Percentiles rank a stretch among this genome's conserved stretches.
Evolutionary conservation across 2,797 vertebrate genomes (phyloP).

Genomic region (Agapornis canus): DNA sequence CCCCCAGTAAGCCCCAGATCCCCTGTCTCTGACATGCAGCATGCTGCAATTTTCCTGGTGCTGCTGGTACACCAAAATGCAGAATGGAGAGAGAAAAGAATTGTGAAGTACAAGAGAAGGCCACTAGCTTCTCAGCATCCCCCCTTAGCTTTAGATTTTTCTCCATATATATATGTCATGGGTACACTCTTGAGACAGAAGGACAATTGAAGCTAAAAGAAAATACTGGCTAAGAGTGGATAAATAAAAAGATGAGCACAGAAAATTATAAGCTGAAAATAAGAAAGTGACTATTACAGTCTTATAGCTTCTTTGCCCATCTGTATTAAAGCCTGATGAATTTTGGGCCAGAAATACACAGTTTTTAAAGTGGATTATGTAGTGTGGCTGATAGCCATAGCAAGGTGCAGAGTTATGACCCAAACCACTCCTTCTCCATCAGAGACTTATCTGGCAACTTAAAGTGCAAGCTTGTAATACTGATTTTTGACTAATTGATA

Average conservation of each 20-base stretch:
- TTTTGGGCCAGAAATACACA: background rate
- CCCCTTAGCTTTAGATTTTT: background rate
- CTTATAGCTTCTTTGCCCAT: background rate
- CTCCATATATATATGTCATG: background rate
- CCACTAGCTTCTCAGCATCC: background rate
- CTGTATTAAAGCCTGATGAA: background rate
- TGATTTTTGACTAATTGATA: slow-evolving; percentile 34
- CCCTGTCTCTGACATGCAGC: fast-evolving
- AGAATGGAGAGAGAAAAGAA: background rate
- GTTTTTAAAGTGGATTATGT: background rate
- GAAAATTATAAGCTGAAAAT: background rate
- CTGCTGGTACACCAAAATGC: background rate
- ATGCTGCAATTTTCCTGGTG: background rate
- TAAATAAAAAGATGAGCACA: background rate
- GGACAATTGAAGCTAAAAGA: background rate
- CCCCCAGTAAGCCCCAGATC: background rate
- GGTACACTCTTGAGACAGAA: background rate
- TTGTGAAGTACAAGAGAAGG: background rate
- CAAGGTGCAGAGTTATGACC: background rate
- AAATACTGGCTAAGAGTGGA: background rate
- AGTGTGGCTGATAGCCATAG: background rate
- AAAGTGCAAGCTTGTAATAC: background rate
- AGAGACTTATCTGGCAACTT: background rate
- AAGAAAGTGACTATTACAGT: background rate
- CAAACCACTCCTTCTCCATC: background rate